These are phyloP conservation scores for Aphis craccivora DNA, from an alignment of 1,140 invertebrate species.

Conservation along the genomic window DNA sequence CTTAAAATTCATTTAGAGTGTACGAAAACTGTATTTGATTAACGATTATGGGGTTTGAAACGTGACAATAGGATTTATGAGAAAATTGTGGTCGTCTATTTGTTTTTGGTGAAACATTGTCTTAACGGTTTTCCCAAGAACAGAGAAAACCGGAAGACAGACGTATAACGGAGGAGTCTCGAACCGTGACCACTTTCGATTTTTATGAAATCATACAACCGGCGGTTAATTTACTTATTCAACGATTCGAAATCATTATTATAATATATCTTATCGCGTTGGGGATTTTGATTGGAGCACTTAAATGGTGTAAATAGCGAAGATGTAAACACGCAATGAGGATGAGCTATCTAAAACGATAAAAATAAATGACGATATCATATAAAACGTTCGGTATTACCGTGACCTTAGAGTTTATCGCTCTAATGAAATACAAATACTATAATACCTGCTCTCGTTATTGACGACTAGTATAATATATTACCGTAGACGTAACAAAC, in stretches of 20 bases:
- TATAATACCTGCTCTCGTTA: neutral
- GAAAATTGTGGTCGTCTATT: neutral
- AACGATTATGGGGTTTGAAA: neutral
- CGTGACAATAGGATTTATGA: neutral
- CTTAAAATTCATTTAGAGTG: neutral
- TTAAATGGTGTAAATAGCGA: neutral
- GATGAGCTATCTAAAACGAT: neutral
- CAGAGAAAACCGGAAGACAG: slow-evolving; percentile 54
- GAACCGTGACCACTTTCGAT: slow-evolving; percentile 57
- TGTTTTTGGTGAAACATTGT: slow-evolving; percentile 16
- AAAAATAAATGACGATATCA: neutral
- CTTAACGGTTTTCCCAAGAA: slow-evolving; percentile 34
- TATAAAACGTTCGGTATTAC: slow-evolving; percentile 1
- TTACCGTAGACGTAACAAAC: neutral
- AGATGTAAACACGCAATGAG: neutral
- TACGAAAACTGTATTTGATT: neutral
- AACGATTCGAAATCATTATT: slow-evolving; percentile 18
- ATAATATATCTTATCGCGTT: neutral
- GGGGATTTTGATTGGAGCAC: neutral
- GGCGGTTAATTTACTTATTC: slow-evolving; percentile 2
- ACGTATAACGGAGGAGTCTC: slow-evolving; percentile 14
- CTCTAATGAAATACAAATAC: neutral
- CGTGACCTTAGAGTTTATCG: slow-evolving; percentile 41
- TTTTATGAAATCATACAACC: slow-evolving; percentile 29
- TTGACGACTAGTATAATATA: neutral